Percentiles rank a stretch among this genome's conserved stretches.
These are phyloP conservation scores for Xenotilapia caudafasciata DNA, from an alignment of 2,113 vertebrate genomes.

Conservation along the genomic window DNA sequence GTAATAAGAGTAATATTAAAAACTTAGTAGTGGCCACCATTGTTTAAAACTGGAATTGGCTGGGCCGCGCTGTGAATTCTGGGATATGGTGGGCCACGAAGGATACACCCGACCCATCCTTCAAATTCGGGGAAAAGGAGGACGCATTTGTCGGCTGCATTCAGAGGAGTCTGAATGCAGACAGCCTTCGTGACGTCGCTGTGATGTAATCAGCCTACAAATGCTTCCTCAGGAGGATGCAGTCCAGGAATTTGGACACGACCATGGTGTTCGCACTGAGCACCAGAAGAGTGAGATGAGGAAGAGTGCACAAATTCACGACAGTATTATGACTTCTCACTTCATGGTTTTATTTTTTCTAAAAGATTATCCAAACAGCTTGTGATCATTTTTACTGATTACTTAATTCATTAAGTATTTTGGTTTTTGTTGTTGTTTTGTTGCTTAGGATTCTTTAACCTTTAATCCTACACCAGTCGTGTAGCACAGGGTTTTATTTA, in stretches of 20 bases:
- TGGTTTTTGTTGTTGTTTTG: not conserved
- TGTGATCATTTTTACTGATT: not conserved
- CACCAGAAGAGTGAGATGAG: not conserved
- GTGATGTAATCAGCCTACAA: not conserved
- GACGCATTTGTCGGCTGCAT: not conserved
- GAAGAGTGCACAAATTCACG: not conserved
- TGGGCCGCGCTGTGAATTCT: not conserved
- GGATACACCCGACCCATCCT: not conserved
- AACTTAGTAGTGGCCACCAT: not conserved
- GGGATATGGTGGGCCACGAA: not conserved
- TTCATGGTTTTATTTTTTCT: not conserved
- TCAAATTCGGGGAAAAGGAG: not conserved
- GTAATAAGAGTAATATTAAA: not conserved
- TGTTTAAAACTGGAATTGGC: not conserved
- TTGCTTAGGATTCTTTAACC: not conserved
- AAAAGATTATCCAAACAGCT: not conserved
- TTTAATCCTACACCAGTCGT: not conserved
- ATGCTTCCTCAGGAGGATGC: not conserved
- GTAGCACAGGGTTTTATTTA: not conserved
- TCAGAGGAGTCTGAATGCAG: not conserved
- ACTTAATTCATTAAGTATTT: not conserved
- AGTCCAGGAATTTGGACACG: not conserved
- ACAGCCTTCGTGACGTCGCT: not conserved
- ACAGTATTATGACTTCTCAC: not conserved
- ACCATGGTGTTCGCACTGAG: not conserved